Evolutionary conservation across 2,888 invertebrate species (phyloP).

Genomic region (Alsophila aescularia): DNA sequence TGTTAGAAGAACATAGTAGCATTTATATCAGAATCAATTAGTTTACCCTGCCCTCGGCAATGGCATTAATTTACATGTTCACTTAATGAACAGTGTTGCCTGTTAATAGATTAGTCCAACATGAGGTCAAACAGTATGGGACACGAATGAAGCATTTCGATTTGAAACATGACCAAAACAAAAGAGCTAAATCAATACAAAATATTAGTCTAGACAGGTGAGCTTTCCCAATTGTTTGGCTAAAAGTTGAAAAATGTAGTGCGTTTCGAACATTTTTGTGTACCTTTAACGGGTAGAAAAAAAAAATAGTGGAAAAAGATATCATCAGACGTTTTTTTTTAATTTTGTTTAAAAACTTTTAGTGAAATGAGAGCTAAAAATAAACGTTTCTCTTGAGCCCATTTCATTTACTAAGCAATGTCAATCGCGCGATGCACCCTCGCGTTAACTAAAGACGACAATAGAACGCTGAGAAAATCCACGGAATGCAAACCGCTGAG

Average conservation of each 20-base stretch:
- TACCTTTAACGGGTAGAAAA: too few species aligned
- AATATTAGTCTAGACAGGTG: too few species aligned
- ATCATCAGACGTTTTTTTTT: too few species aligned
- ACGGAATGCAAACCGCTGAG: conserved; percentile 29
- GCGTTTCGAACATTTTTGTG: too few species aligned
- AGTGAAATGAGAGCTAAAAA: too few species aligned
- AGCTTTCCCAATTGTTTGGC: too few species aligned
- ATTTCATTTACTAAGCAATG: neutral
- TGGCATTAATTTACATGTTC: neutral
- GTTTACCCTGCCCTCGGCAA: neutral
- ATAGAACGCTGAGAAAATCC: conserved; percentile 24
- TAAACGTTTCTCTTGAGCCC: neutral
- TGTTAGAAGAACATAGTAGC: neutral
- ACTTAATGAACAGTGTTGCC: neutral
- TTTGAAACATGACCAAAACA: too few species aligned
- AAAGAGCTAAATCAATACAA: too few species aligned
- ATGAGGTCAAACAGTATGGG: neutral
- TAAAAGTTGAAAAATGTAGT: too few species aligned
- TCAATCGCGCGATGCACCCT: neutral
- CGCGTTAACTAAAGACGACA: conserved; percentile 9
- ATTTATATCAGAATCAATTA: neutral
- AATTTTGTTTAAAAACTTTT: too few species aligned
- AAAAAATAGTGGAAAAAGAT: too few species aligned
- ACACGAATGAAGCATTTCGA: too few species aligned
- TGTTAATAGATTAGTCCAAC: neutral